These are phyloP conservation scores for Isurus oxyrinchus DNA, from an alignment of 2,113 vertebrate species.

Conservation along the genomic window DNA sequence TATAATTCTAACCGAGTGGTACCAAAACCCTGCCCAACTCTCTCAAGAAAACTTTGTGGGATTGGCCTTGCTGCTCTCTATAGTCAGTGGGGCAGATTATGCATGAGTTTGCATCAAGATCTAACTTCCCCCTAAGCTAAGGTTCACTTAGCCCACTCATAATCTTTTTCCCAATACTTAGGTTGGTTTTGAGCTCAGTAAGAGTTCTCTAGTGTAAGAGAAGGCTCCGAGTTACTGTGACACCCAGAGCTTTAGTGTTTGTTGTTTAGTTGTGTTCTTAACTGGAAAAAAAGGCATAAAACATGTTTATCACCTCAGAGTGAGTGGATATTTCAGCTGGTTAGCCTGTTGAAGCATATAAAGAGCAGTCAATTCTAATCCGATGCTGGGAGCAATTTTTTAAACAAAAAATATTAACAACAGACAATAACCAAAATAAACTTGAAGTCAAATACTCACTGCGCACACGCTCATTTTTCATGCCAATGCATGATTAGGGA, in stretches of 20 bases:
- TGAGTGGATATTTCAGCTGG: background rate
- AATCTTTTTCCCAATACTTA: background rate
- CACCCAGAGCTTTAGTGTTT: background rate
- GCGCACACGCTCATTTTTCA: background rate
- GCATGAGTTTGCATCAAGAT: background rate
- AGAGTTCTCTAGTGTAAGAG: background rate
- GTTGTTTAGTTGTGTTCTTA: background rate
- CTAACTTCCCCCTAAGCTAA: background rate
- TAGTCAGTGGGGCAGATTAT: background rate
- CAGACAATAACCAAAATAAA: background rate
- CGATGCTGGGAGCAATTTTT: background rate
- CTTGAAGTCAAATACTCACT: background rate
- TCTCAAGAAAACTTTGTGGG: background rate
- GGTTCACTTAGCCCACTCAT: background rate
- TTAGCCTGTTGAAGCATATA: background rate
- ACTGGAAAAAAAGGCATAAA: background rate
- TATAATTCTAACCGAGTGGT: background rate
- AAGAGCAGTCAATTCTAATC: background rate
- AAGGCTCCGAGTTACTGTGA: background rate
- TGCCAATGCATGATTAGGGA: background rate
- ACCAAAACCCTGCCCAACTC: background rate
- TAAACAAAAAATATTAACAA: background rate
- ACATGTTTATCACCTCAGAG: background rate
- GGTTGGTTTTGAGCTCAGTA: background rate
- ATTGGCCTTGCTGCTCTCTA: background rate